phyloP scores from a whole-genome alignment of 2,888 invertebrate genomes.

The Lycophotia porphyrea region DNA sequence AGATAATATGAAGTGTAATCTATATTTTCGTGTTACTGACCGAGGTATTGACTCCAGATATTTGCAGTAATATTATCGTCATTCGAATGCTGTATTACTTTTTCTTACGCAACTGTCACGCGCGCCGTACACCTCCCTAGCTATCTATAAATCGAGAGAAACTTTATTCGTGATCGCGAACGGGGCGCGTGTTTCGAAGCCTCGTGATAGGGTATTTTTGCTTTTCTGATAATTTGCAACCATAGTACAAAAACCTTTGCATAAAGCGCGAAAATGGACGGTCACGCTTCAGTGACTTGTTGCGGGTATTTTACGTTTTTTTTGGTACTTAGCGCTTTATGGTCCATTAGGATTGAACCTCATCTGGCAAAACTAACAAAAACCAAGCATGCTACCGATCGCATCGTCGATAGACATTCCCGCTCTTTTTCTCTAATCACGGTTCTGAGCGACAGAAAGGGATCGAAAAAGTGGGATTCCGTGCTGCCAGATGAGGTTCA shows the following conservation, averaged over 20 bases:
- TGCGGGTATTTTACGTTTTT: background rate
- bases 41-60: slow-evolving; percentile 23
- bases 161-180: background rate
- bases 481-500: background rate
- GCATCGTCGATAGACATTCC: background rate
- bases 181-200: background rate
- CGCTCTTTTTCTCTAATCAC: background rate
- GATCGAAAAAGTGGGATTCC: background rate
- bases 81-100: background rate
- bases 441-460: background rate
- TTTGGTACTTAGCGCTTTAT: background rate
- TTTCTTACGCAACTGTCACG: slow-evolving; percentile 29
- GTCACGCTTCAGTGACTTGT: background rate
- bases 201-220: slow-evolving; percentile 29
- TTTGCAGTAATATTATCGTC: slow-evolving; percentile 28
- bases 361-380: background rate
- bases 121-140: background rate
- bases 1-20: background rate
- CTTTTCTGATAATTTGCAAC: background rate
- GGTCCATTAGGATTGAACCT: background rate
- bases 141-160: background rate
- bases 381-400: background rate
- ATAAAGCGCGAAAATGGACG: background rate
- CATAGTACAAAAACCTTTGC: background rate
- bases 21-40: slow-evolving; percentile 16